Base-by-base conservation (phyloP, 1,140 invertebrate species). In the Meloidogyne floridensis region DNA sequence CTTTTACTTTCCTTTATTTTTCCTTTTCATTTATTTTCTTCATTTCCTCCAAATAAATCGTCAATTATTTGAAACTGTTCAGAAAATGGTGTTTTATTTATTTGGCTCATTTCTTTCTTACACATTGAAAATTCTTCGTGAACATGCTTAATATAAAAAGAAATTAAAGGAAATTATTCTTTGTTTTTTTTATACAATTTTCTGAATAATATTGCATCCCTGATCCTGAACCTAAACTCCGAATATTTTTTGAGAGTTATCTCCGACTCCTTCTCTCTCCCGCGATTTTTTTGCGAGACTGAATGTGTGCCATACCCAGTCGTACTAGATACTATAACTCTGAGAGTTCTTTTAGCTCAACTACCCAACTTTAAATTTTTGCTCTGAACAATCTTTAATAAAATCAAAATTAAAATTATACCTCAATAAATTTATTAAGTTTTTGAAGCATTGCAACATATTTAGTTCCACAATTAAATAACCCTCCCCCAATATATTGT, bases 361-460 rank as follows among this genome's bases (percentile, higher is more conserved):
- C 32, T 32, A 32, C 32, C 32, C 32, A 32, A 32, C 32, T 32
- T 32, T 32, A 32, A 32, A 32, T 32, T 2, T 32, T 32, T 32
- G 32, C 32, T 32, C 32, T 32, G 2, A 32, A 32, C 2, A 47
- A 6, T 47, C 5, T 47, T 6, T 6, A 47, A 47, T 6, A 0
- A 47, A 47, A 47, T 47, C 0, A 47, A 47, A 47, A 47, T 54
- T 59, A 15, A 59, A 15, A 59, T n/a, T 65, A 32, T 32, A 65
- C 59, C 59, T 65, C 59, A n/a, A 65, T 65, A 65, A 65, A 65
- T 65, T 65, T 65, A 65, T 65, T 65, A n/a, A 65, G n/a, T 65
- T 65, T 65, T 65, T 65, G 59, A n/a, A 65, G 7, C 59, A 65
- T 65, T n/a, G 13, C 15, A n/a, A 65, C n/a, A 65, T 65, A 65